These are phyloP conservation scores for Melanaphis sacchari DNA, from an alignment of 1,140 invertebrate species.

Conservation along the genomic window DNA sequence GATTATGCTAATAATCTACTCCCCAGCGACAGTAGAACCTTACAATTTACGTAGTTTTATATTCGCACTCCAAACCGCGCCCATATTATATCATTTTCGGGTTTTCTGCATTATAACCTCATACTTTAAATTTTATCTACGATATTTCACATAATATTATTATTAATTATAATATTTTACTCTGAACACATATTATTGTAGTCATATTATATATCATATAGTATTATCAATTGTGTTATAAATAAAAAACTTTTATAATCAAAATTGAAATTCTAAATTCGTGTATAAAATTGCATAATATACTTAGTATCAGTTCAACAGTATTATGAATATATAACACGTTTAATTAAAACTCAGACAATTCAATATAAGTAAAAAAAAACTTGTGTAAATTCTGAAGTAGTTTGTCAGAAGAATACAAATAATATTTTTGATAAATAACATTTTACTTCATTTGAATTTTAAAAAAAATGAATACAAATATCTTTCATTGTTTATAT, in stretches of 20 bases:
- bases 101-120: background rate
- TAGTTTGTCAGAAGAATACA: background rate
- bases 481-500: background rate
- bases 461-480: background rate
- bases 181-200: background rate
- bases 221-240: background rate
- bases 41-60: background rate
- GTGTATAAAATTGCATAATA: no score
- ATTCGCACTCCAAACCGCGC: background rate
- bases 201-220: background rate
- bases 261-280: no score
- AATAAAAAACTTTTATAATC: background rate
- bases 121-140: background rate
- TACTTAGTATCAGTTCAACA: no score
- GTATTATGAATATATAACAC: no score
- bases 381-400: background rate
- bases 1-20: conserved; percentile 45
- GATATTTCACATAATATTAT: background rate
- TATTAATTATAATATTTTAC: background rate
- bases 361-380: background rate
- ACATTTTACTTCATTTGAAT: background rate
- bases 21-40: background rate
- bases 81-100: background rate
- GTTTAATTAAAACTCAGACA: no score
- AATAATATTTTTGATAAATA: background rate